A percentile compares a stretch with the other conserved stretches of the same genome.
These are phyloP conservation scores for Clarias platycephalus DNA, from an alignment of 2,797 vertebrate species.

Conservation along the genomic window DNA sequence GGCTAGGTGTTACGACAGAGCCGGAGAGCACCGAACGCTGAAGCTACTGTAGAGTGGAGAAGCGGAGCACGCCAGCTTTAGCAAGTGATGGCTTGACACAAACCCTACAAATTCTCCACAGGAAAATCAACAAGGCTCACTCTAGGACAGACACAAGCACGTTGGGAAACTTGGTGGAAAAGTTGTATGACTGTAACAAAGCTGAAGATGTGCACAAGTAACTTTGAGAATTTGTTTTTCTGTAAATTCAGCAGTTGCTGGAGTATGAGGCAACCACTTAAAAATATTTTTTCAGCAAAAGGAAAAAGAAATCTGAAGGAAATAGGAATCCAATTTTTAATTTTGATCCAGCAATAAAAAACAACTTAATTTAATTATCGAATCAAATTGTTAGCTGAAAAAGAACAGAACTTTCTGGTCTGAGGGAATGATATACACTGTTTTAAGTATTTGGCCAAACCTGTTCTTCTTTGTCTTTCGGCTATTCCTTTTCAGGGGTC, in stretches of 20 bases:
- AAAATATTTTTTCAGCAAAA: background rate
- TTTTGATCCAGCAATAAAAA: no score
- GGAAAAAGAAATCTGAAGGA: background rate
- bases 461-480: background rate
- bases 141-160: background rate
- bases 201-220: background rate
- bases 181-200: background rate
- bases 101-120: conserved; percentile 5
- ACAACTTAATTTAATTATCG: background rate
- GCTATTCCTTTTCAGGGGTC: background rate
- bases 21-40: background rate
- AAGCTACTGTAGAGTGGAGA: background rate
- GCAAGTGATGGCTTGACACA: background rate
- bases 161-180: background rate
- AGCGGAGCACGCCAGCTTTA: background rate
- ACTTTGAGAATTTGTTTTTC: background rate
- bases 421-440: no score
- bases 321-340: background rate
- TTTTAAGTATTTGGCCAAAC: no score
- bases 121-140: background rate
- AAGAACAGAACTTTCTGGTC: background rate
- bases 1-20: conserved; percentile 27
- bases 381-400: background rate
- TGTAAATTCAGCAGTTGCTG: background rate
- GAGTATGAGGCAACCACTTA: background rate